phyloP scores from a whole-genome alignment of 2,888 invertebrate species.

The Scelioninae gen. 2 region DNA sequence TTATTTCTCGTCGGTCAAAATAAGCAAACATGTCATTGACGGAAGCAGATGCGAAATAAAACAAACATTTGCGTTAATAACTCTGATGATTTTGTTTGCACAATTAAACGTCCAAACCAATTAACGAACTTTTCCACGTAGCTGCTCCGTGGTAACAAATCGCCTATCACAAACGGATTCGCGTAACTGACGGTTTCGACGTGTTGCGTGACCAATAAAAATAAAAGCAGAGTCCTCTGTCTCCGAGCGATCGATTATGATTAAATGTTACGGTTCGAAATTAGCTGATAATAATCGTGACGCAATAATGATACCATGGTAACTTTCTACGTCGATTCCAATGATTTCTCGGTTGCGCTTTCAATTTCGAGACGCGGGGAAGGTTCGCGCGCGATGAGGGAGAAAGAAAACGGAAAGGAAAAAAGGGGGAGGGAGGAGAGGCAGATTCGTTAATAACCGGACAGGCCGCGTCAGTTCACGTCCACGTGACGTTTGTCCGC shows the following conservation, averaged over 20 bases:
- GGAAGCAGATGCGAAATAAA: no score
- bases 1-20: no score
- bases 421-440: constrained; percentile 14
- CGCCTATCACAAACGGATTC: no score
- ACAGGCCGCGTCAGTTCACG: constrained; percentile 27
- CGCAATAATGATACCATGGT: constrained; percentile 33
- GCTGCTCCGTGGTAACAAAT: no score
- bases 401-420: constrained; percentile 13
- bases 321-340: constrained; percentile 46
- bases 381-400: neutral
- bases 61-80: no score
- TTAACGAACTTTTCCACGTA: no score
- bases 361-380: constrained; percentile 33
- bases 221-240: neutral
- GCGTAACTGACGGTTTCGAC: no score
- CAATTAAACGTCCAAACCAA: no score
- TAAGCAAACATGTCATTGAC: no score
- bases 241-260: constrained; percentile 12
- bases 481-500: constrained; percentile 33
- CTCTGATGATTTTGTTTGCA: no score
- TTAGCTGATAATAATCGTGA: constrained; percentile 20
- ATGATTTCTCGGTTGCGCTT: constrained; percentile 45
- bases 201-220: constrained; percentile 5
- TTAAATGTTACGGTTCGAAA: constrained; percentile 24
- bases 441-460: constrained; percentile 35